Evolutionary conservation across 2,797 vertebrate genomes (phyloP).

Genomic region (Rhinoraja longicauda): DNA sequence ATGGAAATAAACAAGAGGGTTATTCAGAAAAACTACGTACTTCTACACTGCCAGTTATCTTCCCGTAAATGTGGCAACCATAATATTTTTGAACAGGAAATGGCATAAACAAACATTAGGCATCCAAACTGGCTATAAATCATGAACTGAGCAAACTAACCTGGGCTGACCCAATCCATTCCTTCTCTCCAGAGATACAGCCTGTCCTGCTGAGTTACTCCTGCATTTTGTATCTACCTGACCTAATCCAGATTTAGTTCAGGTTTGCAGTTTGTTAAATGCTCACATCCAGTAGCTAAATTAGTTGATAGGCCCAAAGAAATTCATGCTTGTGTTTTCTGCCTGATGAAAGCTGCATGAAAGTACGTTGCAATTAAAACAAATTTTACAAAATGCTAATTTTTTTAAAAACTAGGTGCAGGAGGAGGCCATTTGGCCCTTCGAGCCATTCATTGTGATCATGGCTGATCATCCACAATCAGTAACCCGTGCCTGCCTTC

Average conservation of each 20-base stretch:
- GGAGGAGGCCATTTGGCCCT: no score
- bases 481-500: no score
- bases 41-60: not conserved
- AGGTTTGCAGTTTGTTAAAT: not conserved
- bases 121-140: not conserved
- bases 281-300: not conserved
- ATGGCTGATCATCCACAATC: no score
- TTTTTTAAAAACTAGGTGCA: no score
- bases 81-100: constrained; percentile 17
- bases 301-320: not conserved
- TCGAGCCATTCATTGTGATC: no score
- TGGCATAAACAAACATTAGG: not conserved
- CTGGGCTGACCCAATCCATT: constrained; percentile 9
- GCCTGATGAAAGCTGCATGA: not conserved
- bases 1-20: not conserved
- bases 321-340: not conserved
- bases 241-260: not conserved
- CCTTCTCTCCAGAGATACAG: no score
- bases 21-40: not conserved
- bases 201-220: no score
- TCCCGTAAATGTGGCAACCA: not conserved
- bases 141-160: not conserved
- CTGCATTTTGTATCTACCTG: no score
- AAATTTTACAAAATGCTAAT: not conserved
- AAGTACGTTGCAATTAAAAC: not conserved